Evolutionary conservation across 30 jellyfish, hydroid and myxozoan genomes (phyloP).

Genomic region (Phacellophora camtschatica): DNA sequence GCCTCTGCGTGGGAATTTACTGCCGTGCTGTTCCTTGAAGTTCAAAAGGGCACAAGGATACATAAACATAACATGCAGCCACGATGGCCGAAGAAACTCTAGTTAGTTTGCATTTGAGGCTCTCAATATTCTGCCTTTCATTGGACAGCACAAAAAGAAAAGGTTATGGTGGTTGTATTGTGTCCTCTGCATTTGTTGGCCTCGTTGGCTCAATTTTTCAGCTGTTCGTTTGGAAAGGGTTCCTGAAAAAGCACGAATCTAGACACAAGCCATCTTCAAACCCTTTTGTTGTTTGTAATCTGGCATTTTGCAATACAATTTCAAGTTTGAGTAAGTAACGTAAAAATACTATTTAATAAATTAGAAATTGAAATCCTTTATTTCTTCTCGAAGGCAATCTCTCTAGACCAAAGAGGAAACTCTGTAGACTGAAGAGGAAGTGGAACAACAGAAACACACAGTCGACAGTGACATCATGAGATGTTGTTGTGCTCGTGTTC

Average conservation of each 20-base stretch:
- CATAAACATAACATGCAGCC: no score
- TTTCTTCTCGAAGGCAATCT: no score
- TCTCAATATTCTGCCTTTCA: conserved; percentile 33
- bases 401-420: no score
- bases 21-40: no score
- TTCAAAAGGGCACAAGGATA: no score
- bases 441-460: no score
- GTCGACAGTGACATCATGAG: no score
- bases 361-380: no score
- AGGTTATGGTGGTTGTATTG: conserved; percentile 1
- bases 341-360: no score
- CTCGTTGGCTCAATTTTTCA: conserved; percentile 50
- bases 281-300: conserved; percentile 57
- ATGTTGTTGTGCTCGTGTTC: no score
- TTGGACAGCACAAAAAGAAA: not conserved
- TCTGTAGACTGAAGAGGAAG: no score
- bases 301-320: conserved; percentile 45
- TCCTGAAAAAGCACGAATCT: conserved; percentile 24
- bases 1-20: no score
- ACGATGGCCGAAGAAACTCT: not conserved
- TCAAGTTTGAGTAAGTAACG: conserved; percentile 40
- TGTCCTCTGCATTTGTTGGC: conserved; percentile 26
- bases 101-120: conserved; percentile 27
- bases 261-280: conserved; percentile 75
- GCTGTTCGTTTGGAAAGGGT: conserved; percentile 51